Evolutionary conservation across 2,797 vertebrate genomes (phyloP).

Genomic region (Coreius guichenoti): DNA sequence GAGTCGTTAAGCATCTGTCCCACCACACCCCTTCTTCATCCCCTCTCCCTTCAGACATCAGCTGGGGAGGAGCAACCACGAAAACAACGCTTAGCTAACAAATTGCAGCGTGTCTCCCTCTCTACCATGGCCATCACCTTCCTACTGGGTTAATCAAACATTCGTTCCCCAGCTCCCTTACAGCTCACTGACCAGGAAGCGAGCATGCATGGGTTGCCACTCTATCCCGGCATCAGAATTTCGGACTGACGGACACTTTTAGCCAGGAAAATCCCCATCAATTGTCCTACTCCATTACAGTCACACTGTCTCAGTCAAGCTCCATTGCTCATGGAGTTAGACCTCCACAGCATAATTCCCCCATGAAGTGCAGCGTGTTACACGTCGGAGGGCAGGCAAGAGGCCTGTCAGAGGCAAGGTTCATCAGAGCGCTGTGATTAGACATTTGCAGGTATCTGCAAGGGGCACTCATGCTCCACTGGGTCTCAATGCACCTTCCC

Average conservation of each 20-base stretch:
- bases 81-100: constrained; percentile 77
- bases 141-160: constrained; percentile 37
- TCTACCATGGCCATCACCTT: constrained; percentile 17
- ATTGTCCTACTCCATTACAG: constrained; percentile 29
- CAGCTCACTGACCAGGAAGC: constrained; percentile 11
- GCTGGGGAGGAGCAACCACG: constrained; percentile 69
- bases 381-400: constrained; percentile 55
- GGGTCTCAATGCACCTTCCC: constrained; percentile 73
- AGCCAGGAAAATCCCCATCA: constrained; percentile 3
- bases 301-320: constrained; percentile 38
- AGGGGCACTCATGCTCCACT: constrained; percentile 73
- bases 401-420: constrained; percentile 79
- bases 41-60: constrained; percentile 63
- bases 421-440: constrained; percentile 80
- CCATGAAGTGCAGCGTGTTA: constrained; percentile 63
- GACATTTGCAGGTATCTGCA: constrained; percentile 71
- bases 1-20: constrained; percentile 84
- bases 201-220: not conserved
- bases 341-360: constrained; percentile 67
- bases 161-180: not conserved
- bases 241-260: not conserved
- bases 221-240: not conserved
- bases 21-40: constrained; percentile 66
- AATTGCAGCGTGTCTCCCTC: constrained; percentile 59
- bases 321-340: constrained; percentile 47